phyloP scores from a whole-genome alignment of 2,113 vertebrate species.

The Sander lucioperca region DNA sequence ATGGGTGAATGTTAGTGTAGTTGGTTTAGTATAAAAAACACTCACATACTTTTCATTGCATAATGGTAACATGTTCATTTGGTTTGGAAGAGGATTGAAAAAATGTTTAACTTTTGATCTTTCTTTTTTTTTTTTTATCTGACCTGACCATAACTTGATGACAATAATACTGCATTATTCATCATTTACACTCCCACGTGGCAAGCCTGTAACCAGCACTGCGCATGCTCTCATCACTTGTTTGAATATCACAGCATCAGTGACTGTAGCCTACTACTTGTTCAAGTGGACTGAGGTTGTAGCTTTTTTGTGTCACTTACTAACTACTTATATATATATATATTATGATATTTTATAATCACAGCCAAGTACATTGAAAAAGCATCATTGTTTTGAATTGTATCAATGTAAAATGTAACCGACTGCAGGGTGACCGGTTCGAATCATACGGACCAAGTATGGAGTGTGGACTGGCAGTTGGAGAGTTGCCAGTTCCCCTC shows the following conservation, averaged over 20 bases:
- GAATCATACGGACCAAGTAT: too few relatives aligned
- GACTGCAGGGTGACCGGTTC: too few relatives aligned
- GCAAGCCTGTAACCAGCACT: conserved; percentile 9
- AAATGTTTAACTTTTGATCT: not conserved
- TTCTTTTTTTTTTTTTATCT: not conserved
- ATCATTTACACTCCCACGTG: conserved; percentile 47
- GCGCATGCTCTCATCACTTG: conserved; percentile 15
- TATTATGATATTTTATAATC: not conserved
- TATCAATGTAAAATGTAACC: not conserved
- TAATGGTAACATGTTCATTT: not conserved
- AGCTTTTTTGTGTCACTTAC: not conserved
- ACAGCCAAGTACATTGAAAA: not conserved
- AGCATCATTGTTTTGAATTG: not conserved
- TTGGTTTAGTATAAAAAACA: not conserved
- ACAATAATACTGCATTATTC: conserved; percentile 39
- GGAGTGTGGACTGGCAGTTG: too few relatives aligned
- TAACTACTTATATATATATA: not conserved
- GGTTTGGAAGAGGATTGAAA: not conserved
- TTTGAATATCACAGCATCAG: conserved; percentile 21
- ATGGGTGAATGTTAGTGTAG: not conserved
- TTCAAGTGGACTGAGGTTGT: conserved; percentile 2
- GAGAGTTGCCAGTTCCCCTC: too few relatives aligned
- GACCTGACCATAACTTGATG: conserved; percentile 45
- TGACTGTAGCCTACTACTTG: not conserved
- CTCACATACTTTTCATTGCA: not conserved